phyloP scores from a whole-genome alignment of 1,140 invertebrate species.

The Leptinotarsa undecemlineata region DNA sequence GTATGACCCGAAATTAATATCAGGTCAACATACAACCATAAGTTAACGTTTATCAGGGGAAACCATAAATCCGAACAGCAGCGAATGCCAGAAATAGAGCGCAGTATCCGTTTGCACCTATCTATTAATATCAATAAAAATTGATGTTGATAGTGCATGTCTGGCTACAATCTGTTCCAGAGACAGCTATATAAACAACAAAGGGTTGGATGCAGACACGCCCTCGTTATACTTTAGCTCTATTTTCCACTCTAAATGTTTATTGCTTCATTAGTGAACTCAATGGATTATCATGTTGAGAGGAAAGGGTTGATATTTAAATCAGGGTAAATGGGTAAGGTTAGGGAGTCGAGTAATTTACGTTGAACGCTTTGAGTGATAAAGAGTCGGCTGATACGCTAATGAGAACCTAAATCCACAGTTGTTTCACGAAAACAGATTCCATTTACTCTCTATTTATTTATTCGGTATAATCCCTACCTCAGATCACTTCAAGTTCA shows the following conservation, averaged over 20 bases:
- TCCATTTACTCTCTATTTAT: too few relatives aligned
- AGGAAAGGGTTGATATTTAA: background rate
- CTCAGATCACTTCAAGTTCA: too few relatives aligned
- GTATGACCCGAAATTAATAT: slow-evolving; percentile 22
- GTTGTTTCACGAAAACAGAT: too few relatives aligned
- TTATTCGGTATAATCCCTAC: too few relatives aligned
- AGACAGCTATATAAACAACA: slow-evolving; percentile 8
- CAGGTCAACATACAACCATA: slow-evolving; percentile 5
- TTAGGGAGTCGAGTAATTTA: background rate
- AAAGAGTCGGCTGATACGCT: background rate
- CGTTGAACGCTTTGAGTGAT: background rate
- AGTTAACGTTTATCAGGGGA: slow-evolving; percentile 30
- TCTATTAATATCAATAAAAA: slow-evolving; percentile 43
- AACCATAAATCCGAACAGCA: slow-evolving; percentile 30
- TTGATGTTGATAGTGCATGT: slow-evolving; percentile 34
- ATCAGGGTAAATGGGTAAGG: background rate
- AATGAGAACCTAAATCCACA: too few relatives aligned
- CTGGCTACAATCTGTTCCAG: slow-evolving; percentile 29
- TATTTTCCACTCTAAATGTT: slow-evolving; percentile 1
- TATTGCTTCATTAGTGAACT: slow-evolving; percentile 8
- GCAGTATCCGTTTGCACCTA: slow-evolving; percentile 37
- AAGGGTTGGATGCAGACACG: background rate
- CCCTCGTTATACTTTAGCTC: background rate
- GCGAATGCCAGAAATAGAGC: slow-evolving; percentile 29
- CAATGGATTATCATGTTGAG: slow-evolving; percentile 3